These are phyloP conservation scores for Ecdyonurus torrentis DNA, from an alignment of 2,888 invertebrate species.

Conservation along the genomic window DNA sequence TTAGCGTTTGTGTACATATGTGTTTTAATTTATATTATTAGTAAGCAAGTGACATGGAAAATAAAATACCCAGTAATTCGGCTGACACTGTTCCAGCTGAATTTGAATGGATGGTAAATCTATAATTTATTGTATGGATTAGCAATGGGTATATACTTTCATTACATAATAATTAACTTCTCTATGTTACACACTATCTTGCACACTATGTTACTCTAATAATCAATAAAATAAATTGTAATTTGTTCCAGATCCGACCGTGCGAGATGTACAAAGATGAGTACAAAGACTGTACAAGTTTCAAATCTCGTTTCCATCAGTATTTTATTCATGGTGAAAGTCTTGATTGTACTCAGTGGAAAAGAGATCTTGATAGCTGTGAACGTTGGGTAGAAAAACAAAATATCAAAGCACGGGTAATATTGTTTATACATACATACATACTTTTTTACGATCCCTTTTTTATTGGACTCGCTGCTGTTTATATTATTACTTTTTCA, in stretches of 20 bases:
- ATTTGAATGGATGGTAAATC: too few species aligned
- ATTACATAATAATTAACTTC: too few species aligned
- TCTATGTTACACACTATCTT: too few species aligned
- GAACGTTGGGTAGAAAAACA: constrained; percentile 41
- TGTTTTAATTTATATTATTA: too few species aligned
- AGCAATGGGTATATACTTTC: too few species aligned
- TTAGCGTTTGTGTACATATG: too few species aligned
- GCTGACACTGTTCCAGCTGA: too few species aligned
- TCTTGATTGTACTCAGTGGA: constrained; percentile 63
- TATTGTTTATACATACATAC: constrained; percentile 21
- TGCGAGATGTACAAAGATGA: constrained; percentile 69
- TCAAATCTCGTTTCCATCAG: constrained; percentile 65
- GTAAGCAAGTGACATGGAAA: too few species aligned
- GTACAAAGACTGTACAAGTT: constrained; percentile 59
- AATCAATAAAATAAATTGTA: not conserved
- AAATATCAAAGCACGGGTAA: constrained; percentile 50
- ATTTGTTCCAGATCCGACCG: constrained; percentile 47
- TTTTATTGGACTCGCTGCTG: not conserved
- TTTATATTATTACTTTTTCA: not conserved
- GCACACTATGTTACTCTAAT: too few species aligned
- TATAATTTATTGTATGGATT: too few species aligned
- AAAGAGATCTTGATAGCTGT: constrained; percentile 59
- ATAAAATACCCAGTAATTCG: too few species aligned
- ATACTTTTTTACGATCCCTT: too few species aligned
- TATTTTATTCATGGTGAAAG: constrained; percentile 62